Evolutionary conservation across 2,113 vertebrate species (phyloP).

Genomic region (Cairina moschata): DNA sequence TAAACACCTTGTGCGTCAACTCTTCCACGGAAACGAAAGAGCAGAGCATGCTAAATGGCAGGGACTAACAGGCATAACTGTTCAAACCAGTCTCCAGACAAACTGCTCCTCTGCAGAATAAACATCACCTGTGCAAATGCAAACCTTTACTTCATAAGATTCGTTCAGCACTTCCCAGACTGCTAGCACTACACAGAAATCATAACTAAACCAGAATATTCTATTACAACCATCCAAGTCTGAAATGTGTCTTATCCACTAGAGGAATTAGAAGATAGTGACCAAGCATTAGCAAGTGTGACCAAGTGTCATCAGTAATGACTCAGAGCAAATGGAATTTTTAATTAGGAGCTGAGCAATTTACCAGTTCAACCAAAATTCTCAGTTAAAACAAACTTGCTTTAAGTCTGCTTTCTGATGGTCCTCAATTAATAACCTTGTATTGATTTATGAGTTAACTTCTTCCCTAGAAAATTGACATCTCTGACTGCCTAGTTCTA

Average conservation of each 20-base stretch:
- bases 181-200: not conserved
- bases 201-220: not conserved
- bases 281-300: not conserved
- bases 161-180: not conserved
- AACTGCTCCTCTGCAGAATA: not conserved
- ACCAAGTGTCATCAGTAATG: not conserved
- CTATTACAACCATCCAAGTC: not conserved
- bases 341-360: not conserved
- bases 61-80: slow-evolving; percentile 22
- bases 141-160: not conserved
- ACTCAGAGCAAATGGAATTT: not conserved
- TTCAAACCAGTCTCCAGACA: slow-evolving; percentile 32
- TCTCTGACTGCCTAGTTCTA: not conserved
- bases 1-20: not conserved
- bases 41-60: not conserved
- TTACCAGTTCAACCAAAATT: not conserved
- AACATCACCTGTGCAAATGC: not conserved
- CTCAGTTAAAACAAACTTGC: not conserved
- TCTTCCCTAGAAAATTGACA: not conserved
- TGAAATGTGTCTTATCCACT: not conserved
- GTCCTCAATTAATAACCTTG: not conserved
- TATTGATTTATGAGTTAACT: not conserved
- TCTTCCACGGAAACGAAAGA: not conserved
- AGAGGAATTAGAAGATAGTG: not conserved
- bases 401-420: not conserved